phyloP scores from a whole-genome alignment of 1,140 invertebrate species.

The Micrasema minimum region DNA sequence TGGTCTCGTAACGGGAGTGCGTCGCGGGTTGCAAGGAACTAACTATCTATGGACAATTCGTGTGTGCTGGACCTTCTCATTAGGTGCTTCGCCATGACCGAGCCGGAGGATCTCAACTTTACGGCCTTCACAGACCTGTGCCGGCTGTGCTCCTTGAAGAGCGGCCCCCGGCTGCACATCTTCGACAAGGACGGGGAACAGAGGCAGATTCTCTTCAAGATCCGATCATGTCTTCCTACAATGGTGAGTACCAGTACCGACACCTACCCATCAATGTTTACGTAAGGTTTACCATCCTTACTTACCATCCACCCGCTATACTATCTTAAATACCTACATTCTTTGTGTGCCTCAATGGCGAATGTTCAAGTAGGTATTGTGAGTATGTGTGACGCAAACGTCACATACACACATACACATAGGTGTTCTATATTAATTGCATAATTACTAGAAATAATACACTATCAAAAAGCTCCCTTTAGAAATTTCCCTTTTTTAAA shows the following conservation, averaged over 20 bases:
- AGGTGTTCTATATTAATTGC: too few species aligned
- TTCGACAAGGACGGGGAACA: slow-evolving; percentile 78
- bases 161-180: slow-evolving; percentile 72
- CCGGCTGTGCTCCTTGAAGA: slow-evolving; percentile 74
- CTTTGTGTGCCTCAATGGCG: too few species aligned
- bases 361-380: too few species aligned
- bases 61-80: slow-evolving; percentile 68
- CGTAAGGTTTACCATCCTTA: too few species aligned
- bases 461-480: too few species aligned
- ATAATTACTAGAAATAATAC: too few species aligned
- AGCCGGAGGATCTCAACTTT: slow-evolving; percentile 75
- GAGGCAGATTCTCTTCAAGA: slow-evolving; percentile 75
- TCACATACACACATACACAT: too few species aligned
- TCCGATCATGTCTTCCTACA: slow-evolving; percentile 73
- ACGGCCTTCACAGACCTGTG: slow-evolving; percentile 73
- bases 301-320: too few species aligned
- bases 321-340: too few species aligned
- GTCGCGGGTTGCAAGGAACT: slow-evolving; percentile 8
- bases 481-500: too few species aligned
- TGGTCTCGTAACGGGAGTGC: slow-evolving; percentile 10
- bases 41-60: slow-evolving; percentile 64
- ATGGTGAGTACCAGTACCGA: slow-evolving; percentile 66
- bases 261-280: not conserved
- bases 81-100: slow-evolving; percentile 71
- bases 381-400: too few species aligned